Evolutionary conservation across 2,888 invertebrate species (phyloP), one percentile per base, ranked within the genome.

Genomic region (Drosophila setosimentum): DNA sequence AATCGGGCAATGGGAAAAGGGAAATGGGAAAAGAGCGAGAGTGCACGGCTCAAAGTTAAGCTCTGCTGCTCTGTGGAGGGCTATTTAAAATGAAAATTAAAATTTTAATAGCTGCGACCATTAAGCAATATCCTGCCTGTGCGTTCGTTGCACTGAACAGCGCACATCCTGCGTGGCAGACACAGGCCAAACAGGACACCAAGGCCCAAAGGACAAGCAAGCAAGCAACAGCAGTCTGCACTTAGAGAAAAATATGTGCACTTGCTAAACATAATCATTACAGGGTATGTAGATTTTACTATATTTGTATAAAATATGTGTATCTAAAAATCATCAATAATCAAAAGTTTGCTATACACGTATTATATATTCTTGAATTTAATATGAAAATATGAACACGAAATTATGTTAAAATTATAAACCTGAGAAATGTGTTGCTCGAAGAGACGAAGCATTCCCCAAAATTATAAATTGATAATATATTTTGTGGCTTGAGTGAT

Each of bases 101-200:
- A 79, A 83, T 86, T 81, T 89, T 89, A 87, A 87, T 86, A 73
- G 79, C 78, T 79, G 78, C 81, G 75, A 67, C 90, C 83, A 87
- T 90, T 87, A 86, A 78, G 87, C 79, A 58, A 83, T 81, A 83
- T 86, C 73, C 83, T 76, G 40, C 42, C 11, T 18, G 35, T 48
- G 21, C 40, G 40, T 48, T 49, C 27, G 30, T 58, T 61, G 64
- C 55, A 51, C 63, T 58, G 40, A 51, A 65, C 62, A 58, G 73
- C 64, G 67, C 55, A 68, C 72, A 78, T 82, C 79, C 88, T 57
- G 85, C 82, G 75, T 77, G 73, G 10, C 74, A 67, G 67, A 71
- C 68, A 57, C 66, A 32, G 70, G 51, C 63, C 32, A 42, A 42
- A 37, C 68, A 53, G 80, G 54, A 78, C 29, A 53, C 49, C 33